Evolutionary conservation across 2,888 invertebrate genomes (phyloP).

Genomic region (Conomelus anceps): DNA sequence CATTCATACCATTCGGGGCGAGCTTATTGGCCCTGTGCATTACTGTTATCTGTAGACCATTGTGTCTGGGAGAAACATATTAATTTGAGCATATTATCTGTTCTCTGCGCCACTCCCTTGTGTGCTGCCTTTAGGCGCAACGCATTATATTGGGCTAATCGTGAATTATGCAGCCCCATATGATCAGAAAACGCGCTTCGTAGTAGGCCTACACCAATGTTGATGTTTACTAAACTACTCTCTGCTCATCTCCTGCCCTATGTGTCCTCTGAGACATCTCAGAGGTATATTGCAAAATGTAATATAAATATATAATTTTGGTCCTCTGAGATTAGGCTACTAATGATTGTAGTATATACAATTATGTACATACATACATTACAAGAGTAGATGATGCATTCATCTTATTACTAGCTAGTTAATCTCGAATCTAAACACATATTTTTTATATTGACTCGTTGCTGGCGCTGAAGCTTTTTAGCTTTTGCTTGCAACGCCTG

Average conservation of each 20-base stretch:
- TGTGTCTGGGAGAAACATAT: not conserved
- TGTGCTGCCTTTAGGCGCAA: not conserved
- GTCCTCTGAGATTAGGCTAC: not conserved
- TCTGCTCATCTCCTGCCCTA: not conserved
- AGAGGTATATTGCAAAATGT: too few relatives aligned
- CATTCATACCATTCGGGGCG: too few relatives aligned
- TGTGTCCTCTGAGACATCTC: too few relatives aligned
- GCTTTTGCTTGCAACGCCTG: too few relatives aligned
- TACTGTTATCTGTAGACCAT: not conserved
- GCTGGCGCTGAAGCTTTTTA: too few relatives aligned
- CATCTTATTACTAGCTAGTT: too few relatives aligned
- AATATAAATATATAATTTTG: not conserved
- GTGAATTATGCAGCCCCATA: not conserved
- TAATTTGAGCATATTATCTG: not conserved
- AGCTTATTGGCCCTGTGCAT: not conserved
- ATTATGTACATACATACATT: too few relatives aligned
- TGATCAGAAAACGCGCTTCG: not conserved
- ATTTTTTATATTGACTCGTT: too few relatives aligned
- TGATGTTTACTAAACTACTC: not conserved
- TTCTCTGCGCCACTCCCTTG: not conserved
- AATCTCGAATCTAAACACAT: too few relatives aligned
- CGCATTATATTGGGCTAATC: not conserved
- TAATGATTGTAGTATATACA: too few relatives aligned
- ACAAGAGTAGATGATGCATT: too few relatives aligned
- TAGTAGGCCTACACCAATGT: too few relatives aligned